A percentile compares a stretch with the other conserved stretches of the same genome.
These are phyloP conservation scores for Enteromius argenteus DNA, from an alignment of 2,797 vertebrate genomes.

Conservation along the genomic window DNA sequence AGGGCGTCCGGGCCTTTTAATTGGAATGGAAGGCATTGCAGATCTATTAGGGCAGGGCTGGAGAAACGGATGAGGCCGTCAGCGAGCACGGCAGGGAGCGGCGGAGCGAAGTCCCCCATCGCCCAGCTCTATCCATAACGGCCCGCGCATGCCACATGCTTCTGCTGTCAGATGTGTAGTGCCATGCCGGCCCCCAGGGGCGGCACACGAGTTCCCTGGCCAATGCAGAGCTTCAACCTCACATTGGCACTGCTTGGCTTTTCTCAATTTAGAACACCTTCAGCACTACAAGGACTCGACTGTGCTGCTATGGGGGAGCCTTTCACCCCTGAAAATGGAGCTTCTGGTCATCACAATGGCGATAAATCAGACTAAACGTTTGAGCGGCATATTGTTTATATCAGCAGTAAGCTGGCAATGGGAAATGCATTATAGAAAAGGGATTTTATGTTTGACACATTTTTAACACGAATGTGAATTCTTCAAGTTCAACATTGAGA, in stretches of 20 bases:
- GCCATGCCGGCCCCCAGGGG: constrained; percentile 68
- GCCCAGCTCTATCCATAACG: constrained; percentile 79
- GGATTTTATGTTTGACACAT: background rate
- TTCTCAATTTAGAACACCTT: constrained; percentile 66
- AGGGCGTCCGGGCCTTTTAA: constrained; percentile 80
- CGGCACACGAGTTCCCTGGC: constrained; percentile 59
- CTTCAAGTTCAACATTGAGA: background rate
- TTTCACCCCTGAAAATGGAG: constrained; percentile 38
- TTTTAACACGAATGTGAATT: background rate
- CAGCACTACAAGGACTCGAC: constrained; percentile 51
- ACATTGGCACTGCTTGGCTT: constrained; percentile 63
- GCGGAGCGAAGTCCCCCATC: constrained; percentile 76
- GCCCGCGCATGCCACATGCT: constrained; percentile 74
- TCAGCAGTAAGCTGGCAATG: background rate
- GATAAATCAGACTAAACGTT: constrained; percentile 16
- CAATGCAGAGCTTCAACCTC: constrained; percentile 63
- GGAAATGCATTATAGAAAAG: background rate
- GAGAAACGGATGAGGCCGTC: constrained; percentile 84
- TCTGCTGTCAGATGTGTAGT: constrained; percentile 74
- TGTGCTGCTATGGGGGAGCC: constrained; percentile 15
- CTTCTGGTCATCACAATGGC: constrained; percentile 10
- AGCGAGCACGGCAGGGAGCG: constrained; percentile 75
- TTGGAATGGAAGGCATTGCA: constrained; percentile 78
- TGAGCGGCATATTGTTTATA: constrained; percentile 30
- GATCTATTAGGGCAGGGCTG: constrained; percentile 79